Conservation (phyloP, 2,797 vertebrate genomes). For the Ficedula albicollis region DNA sequence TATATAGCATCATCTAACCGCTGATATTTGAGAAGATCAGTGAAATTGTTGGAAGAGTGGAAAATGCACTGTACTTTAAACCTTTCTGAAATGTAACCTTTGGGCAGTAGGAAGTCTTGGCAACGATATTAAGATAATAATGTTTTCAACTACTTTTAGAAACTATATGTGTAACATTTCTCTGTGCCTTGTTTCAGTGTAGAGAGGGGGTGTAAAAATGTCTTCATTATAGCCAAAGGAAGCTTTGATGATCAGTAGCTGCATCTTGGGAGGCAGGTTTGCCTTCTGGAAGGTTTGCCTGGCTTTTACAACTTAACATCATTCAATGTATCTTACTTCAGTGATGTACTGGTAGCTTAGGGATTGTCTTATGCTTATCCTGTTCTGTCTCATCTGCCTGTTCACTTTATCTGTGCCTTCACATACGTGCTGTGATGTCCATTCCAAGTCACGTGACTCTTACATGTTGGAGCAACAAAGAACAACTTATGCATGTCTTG, state of each 20-base stretch:
- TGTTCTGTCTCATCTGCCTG: neutral
- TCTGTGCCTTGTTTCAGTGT: neutral
- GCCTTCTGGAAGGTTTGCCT: neutral
- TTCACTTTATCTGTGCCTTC: neutral
- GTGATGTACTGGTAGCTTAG: neutral
- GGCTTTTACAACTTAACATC: neutral
- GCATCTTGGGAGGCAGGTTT: neutral
- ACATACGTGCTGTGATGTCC: fast-evolving
- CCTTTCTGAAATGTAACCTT: neutral
- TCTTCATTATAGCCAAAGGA: neutral
- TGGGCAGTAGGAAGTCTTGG: neutral
- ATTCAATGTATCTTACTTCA: neutral
- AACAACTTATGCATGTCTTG: neutral
- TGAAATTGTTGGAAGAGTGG: neutral
- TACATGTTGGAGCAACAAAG: neutral
- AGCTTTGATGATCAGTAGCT: neutral
- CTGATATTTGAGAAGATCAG: neutral
- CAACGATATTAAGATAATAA: neutral
- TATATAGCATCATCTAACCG: neutral
- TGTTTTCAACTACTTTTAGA: neutral
- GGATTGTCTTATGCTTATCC: neutral
- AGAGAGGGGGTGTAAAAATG: neutral
- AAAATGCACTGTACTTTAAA: neutral
- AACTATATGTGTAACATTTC: neutral
- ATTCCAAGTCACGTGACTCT: neutral